phyloP scores from a whole-genome alignment of 2,113 vertebrate genomes.

The Sphyrna mokarran region DNA sequence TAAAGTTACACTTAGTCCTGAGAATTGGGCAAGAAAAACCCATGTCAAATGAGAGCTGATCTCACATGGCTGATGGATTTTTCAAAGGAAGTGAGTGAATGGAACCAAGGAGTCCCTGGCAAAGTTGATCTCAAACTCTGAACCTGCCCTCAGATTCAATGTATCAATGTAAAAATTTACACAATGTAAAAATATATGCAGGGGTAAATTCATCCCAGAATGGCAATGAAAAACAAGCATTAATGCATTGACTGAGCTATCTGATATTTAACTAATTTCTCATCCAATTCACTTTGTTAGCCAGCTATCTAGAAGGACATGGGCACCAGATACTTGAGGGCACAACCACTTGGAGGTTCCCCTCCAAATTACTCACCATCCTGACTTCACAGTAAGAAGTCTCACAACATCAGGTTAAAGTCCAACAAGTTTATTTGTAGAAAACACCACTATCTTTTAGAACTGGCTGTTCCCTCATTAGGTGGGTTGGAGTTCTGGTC shows the following conservation, averaged over 20 bases:
- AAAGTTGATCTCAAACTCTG: not conserved
- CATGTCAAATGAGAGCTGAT: not conserved
- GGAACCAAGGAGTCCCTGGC: not conserved
- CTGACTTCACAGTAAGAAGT: too few species aligned
- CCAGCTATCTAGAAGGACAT: too few species aligned
- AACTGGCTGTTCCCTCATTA: too few species aligned
- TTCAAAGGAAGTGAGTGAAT: not conserved
- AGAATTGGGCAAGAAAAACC: not conserved
- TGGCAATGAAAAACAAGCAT: too few species aligned
- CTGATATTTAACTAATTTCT: not conserved
- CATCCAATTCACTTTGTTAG: not conserved
- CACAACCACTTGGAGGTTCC: too few species aligned
- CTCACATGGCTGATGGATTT: not conserved
- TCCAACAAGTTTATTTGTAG: too few species aligned
- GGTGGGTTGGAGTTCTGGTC: too few species aligned
- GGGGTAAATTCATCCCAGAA: not conserved
- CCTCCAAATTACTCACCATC: too few species aligned
- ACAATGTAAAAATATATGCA: not conserved
- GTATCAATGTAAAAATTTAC: not conserved
- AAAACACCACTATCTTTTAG: too few species aligned
- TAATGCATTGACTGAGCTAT: too few species aligned
- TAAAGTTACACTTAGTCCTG: not conserved
- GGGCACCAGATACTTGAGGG: too few species aligned
- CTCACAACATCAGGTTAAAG: too few species aligned
- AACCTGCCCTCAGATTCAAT: not conserved